Evolutionary conservation across 2,113 vertebrate species (phyloP).

Genomic region (Callorhinus ursinus): DNA sequence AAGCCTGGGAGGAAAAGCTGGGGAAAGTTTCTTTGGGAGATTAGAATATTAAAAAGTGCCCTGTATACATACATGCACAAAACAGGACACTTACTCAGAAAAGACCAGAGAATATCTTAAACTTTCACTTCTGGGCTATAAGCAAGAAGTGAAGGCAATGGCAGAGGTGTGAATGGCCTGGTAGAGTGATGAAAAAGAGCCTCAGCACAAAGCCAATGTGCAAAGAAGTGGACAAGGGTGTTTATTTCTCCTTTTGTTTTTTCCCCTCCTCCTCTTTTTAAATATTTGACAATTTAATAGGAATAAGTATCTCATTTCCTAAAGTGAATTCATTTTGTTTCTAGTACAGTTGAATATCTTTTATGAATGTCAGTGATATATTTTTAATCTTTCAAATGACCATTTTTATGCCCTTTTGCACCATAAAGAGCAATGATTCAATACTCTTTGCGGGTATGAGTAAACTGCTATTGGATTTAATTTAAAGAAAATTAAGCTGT

Average conservation of each 20-base stretch:
- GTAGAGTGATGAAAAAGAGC: not conserved
- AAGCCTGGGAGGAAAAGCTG: not conserved
- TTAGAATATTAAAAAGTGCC: not conserved
- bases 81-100: not conserved
- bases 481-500: not conserved
- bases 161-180: not conserved
- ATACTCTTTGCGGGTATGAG: not conserved
- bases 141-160: not conserved
- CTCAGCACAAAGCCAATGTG: fast-evolving
- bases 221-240: not conserved
- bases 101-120: not conserved
- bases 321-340: not conserved
- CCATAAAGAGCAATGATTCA: not conserved
- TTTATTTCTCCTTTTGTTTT: not conserved
- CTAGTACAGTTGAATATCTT: not conserved
- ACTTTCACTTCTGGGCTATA: not conserved
- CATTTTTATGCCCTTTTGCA: not conserved
- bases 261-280: not conserved
- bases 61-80: not conserved
- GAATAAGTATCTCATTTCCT: not conserved
- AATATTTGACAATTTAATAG: not conserved
- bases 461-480: not conserved
- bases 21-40: not conserved
- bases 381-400: not conserved
- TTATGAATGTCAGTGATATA: not conserved